A percentile compares a stretch with the other conserved stretches of the same genome.
phyloP scores from a whole-genome alignment of 2,888 invertebrate species.

The Scaptomyza tumidula region DNA sequence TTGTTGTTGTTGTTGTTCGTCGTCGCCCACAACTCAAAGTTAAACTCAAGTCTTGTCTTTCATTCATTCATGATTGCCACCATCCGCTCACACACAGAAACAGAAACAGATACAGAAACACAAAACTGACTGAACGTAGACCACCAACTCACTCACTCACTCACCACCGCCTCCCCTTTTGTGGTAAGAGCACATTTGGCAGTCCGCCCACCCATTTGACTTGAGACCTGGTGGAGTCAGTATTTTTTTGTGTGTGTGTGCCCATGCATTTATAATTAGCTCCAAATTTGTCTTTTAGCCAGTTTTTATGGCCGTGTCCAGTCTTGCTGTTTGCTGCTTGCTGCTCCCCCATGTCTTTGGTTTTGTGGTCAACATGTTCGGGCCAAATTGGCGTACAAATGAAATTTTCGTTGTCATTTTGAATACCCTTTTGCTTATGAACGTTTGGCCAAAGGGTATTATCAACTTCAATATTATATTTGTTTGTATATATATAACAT shows the following conservation, averaged over 20 bases:
- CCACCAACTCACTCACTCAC: too few species aligned
- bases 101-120: too few species aligned
- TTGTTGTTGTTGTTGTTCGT: background rate
- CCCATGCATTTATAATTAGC: slow-evolving; percentile 76
- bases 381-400: slow-evolving; percentile 58
- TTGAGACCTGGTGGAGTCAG: slow-evolving; percentile 31
- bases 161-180: background rate
- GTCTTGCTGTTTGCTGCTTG: slow-evolving; percentile 9
- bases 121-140: background rate
- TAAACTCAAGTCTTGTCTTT: slow-evolving; percentile 35
- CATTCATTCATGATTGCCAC: slow-evolving; percentile 66
- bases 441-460: background rate
- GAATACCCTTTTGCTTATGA: slow-evolving; percentile 18
- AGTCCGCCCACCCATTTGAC: slow-evolving; percentile 55
- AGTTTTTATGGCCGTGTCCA: slow-evolving; percentile 69
- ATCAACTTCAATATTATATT: background rate
- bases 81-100: slow-evolving; percentile 20
- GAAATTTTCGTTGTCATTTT: slow-evolving; percentile 42
- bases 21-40: slow-evolving; percentile 42
- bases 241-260: slow-evolving; percentile 18
- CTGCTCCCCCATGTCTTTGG: background rate
- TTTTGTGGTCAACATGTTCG: slow-evolving; percentile 52
- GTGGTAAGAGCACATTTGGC: slow-evolving; percentile 29
- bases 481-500: too few species aligned
- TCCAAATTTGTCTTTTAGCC: slow-evolving; percentile 74